phyloP scores from a whole-genome alignment of 1,140 invertebrate species.

The Heliconius melpomene region DNA sequence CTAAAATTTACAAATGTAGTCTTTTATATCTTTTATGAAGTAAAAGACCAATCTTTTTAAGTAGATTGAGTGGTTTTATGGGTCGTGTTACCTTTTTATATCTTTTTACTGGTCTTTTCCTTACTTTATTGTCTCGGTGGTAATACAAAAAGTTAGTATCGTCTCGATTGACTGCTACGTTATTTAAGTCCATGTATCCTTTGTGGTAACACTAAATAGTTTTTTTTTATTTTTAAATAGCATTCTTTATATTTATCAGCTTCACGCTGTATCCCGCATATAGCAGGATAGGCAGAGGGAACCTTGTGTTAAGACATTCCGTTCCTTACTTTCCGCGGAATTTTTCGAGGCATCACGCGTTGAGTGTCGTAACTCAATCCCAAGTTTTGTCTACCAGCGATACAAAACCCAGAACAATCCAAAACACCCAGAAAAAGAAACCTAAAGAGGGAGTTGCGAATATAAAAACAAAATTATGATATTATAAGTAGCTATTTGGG shows the following conservation, averaged over 20 bases:
- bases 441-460: neutral
- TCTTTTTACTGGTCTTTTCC: neutral
- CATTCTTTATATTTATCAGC: neutral
- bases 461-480: conserved; percentile 2
- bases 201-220: neutral
- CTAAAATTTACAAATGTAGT: neutral
- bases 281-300: no score
- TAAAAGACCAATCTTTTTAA: neutral
- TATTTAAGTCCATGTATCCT: neutral
- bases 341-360: neutral
- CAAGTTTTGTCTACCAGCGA: no score
- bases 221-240: neutral
- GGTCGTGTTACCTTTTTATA: conserved; percentile 10
- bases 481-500: neutral
- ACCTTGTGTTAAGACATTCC: no score
- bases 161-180: neutral
- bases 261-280: no score
- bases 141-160: conserved; percentile 5
- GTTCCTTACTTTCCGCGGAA: no score
- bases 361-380: no score
- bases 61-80: conserved; percentile 14
- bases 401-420: neutral
- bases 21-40: neutral
- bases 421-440: neutral
- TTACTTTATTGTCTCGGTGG: neutral